phyloP scores from a whole-genome alignment of 2,797 vertebrate species.

The Orestias chungarensis region DNA sequence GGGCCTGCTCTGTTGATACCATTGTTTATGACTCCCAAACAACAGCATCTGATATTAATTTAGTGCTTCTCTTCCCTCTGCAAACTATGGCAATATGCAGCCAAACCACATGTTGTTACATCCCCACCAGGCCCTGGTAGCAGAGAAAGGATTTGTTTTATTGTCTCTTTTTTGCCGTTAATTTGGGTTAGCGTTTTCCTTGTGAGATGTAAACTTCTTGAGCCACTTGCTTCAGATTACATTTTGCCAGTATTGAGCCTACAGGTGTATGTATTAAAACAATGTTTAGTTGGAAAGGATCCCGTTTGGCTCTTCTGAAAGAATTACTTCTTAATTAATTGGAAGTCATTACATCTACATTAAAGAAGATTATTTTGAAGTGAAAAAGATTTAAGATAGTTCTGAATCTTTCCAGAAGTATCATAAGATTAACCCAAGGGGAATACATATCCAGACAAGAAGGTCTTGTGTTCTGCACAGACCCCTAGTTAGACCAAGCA shows the following conservation, averaged over 20 bases:
- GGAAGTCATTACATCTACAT: background rate
- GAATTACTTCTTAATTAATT: background rate
- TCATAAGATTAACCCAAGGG: background rate
- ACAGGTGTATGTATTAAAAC: background rate
- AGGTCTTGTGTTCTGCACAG: no score
- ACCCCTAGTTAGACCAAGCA: background rate
- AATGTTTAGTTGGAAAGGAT: background rate
- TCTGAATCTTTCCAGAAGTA: background rate
- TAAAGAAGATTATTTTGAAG: background rate
- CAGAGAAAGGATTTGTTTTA: constrained; percentile 68
- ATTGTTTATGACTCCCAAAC: constrained; percentile 77
- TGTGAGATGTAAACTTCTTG: constrained; percentile 44
- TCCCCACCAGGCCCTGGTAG: constrained; percentile 75
- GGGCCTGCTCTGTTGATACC: background rate
- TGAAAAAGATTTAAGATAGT: background rate
- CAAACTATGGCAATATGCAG: constrained; percentile 75
- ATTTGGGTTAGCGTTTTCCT: constrained; percentile 44
- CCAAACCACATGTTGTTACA: constrained; percentile 84
- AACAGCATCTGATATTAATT: constrained; percentile 83
- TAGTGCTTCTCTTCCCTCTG: constrained; percentile 77
- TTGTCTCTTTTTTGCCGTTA: constrained; percentile 55
- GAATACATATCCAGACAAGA: no score
- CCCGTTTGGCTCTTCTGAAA: background rate
- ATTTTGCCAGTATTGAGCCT: background rate
- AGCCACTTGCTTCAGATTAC: background rate